Evolutionary conservation across 2,113 vertebrate species (phyloP).

Genomic region (Turdus rufiventris): DNA sequence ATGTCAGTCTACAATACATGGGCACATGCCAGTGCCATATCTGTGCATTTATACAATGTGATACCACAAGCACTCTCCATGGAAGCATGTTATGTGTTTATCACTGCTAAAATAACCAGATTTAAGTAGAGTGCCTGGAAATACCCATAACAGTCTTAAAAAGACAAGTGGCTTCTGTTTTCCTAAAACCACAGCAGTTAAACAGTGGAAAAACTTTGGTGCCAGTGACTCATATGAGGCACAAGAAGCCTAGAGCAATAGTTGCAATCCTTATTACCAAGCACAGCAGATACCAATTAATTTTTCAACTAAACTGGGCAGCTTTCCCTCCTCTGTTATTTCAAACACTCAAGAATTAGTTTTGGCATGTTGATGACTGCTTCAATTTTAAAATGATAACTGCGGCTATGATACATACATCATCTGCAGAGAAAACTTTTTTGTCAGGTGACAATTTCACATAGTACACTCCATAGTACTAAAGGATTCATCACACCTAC

Average conservation of each 20-base stretch:
- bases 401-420: neutral
- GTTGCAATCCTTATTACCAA: neutral
- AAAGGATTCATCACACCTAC: neutral
- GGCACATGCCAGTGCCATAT: neutral
- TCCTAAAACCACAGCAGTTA: neutral
- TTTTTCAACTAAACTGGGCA: neutral
- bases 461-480: neutral
- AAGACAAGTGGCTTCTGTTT: neutral
- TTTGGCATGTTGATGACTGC: neutral
- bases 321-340: neutral
- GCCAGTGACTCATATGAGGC: neutral
- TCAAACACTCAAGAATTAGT: neutral
- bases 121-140: neutral
- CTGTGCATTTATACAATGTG: neutral
- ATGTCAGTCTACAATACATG: neutral
- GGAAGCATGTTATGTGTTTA: neutral
- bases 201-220: neutral
- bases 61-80: neutral
- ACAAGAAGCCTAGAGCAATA: neutral
- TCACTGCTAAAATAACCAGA: slow-evolving; percentile 12
- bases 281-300: neutral
- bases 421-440: neutral
- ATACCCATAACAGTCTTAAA: neutral
- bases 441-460: neutral
- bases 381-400: neutral